Conservation (phyloP, 2,113 vertebrate species). For the Neodon shergylaensis region DNA sequence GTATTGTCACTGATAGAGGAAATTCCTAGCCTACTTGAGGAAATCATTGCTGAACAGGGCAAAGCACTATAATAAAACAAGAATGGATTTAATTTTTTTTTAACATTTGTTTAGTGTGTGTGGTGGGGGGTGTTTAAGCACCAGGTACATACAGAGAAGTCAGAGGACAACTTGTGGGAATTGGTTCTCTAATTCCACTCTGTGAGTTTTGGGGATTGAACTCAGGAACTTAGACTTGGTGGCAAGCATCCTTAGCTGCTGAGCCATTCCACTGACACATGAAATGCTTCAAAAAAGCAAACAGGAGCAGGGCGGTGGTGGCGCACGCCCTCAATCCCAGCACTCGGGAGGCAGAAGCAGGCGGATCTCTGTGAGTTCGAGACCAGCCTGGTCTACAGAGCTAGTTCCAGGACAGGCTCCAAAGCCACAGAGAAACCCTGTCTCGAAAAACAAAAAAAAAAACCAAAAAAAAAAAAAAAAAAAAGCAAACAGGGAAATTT, state of each 20-base stretch:
- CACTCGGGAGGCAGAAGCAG: too few species aligned
- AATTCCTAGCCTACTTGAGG: neutral
- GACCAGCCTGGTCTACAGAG: too few species aligned
- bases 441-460: too few species aligned
- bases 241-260: neutral
- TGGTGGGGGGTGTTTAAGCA: too few species aligned
- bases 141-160: neutral
- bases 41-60: neutral
- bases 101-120: neutral
- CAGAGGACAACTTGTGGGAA: neutral
- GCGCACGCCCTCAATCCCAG: too few species aligned
- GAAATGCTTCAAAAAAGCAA: constrained; percentile 2
- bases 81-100: neutral
- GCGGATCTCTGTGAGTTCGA: too few species aligned
- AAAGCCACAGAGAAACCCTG: too few species aligned
- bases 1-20: neutral
- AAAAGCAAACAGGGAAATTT: neutral
- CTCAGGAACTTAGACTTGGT: neutral
- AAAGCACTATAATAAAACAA: neutral
- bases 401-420: too few species aligned
- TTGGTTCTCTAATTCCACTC: neutral
- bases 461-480: too few species aligned
- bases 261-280: neutral
- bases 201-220: neutral
- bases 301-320: too few species aligned